Base-by-base conservation (phyloP, 1,140 invertebrate species). In the Vanessa atalanta region DNA sequence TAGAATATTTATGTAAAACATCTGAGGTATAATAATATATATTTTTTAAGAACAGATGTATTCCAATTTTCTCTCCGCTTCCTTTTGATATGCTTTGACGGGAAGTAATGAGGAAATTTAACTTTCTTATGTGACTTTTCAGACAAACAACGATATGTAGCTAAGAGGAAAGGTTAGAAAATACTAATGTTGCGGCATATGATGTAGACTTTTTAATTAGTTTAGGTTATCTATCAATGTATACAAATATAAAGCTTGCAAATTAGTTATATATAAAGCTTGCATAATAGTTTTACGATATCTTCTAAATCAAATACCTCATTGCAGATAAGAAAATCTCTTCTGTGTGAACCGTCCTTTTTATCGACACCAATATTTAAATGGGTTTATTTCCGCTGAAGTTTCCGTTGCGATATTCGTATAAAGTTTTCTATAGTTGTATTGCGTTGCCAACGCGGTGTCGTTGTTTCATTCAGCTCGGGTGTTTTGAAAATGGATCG, bases 21-120 rank as follows among this genome's bases (percentile, higher is more conserved):
- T 31, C 26, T 31, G 26, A 31, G 3, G 3, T 6, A 31, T 31
- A 31, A 31, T 6, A 31, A 57, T 23, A 23, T 57, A 20, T 20
- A 23, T 20, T 7, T 23, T 14, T 23, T 12, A 71, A 15, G 48
- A 65, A 65, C 8, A 65, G 47, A 53, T 57, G 37, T 37, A 73
- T 66, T 78, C 69, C 76, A 70, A 48, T 70, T 73, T 75, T 75
- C 76, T 76, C 79, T 76, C 69, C 64, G 67, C 66, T 72, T 77
- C 67, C 75, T 73, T 70, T 20, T 63, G 70, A 79, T 73, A 79
- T 65, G 64, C 63, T 47, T 23, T 16, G n/a, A 65, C 48, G 16
- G 70, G 50, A 71, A 71, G 50, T 37, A 47, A 71, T 31, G 23
- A 71, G 48, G 61, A 69, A 57, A 60, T 12, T 53, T n/a, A 12